Evolutionary conservation across 2,888 invertebrate species (phyloP).

Genomic region (Neoaliturus tenellus): DNA sequence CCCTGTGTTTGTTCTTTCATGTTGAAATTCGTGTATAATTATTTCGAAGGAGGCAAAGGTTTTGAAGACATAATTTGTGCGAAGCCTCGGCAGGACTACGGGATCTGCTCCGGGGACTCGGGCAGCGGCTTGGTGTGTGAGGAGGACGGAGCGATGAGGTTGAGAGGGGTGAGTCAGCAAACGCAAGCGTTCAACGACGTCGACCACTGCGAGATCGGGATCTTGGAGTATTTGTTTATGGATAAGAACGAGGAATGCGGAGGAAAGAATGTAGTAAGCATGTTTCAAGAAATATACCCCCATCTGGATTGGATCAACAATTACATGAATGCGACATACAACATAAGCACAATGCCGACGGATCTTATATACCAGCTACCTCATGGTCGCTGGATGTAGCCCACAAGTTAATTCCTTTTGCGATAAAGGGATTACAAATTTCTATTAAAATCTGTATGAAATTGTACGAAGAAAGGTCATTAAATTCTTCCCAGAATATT

Average conservation of each 20-base stretch:
- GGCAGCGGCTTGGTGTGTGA: background rate
- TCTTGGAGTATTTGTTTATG: background rate
- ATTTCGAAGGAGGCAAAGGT: background rate
- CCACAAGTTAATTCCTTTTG: no score
- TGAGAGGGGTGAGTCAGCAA: background rate
- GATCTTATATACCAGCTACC: no score
- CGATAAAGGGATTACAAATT: no score
- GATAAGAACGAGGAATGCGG: background rate
- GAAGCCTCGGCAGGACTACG: background rate
- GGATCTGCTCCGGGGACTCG: background rate
- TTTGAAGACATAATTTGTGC: background rate
- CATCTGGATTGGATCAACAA: background rate
- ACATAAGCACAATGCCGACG: no score
- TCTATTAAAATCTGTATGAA: no score
- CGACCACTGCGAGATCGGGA: background rate
- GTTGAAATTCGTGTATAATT: background rate
- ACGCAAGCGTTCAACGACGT: background rate
- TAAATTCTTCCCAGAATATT: no score
- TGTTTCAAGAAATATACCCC: background rate
- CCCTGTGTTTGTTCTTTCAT: background rate
- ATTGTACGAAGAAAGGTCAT: no score
- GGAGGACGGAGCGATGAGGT: background rate
- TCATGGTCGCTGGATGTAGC: no score
- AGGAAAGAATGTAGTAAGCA: background rate
- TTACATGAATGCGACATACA: background rate